Base-by-base conservation (phyloP, 2,797 vertebrate genomes). In the Peromyscus aztecus region DNA sequence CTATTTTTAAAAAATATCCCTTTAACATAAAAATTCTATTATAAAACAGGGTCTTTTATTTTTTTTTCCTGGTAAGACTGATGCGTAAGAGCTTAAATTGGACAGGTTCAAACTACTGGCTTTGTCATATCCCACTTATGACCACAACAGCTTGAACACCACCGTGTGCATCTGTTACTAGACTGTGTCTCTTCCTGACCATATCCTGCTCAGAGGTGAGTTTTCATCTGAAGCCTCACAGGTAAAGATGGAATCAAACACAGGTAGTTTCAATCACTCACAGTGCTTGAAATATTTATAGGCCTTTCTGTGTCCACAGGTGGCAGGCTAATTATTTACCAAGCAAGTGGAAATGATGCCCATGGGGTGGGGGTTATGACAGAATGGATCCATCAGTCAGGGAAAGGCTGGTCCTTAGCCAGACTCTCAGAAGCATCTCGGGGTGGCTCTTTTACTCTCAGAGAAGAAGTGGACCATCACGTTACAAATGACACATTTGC, bases 301-400 rank as follows among this genome's bases (percentile, higher is more conserved):
- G 97, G 96, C 49, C 96, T 98, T 98, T 98, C 93, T 98, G 86
- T 97, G 98, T 98, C 98, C 97, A 40, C 97, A 97, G 98, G 98
- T 98, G 98, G 97, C 95, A 96, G 98, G 95, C 98, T 99, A 98
- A 99, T 99, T 98, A 99, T 98, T 99, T 98, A 98, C 98, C 98
- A 98, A 97, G 94, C 97, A 98, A 96, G 95, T 90, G 89, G 90
- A 95, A 95, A 95, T 91, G 95, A 90, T 78, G 71, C 95, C 98
- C 98, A 5, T 4, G 83, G 43, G 43, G 40, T 96, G 57, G 0
- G 77, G 97, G 97, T 98, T 93, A 69, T 1, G 49, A 94, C 97
- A 97, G 95, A 3, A 16, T 77, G 49, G 96, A 96, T 94, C 82
- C 89, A 95, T 94, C 95, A 78, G 29, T 96, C 97, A 80, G 97